A percentile compares a stretch with the other conserved stretches of the same genome.
phyloP scores from a whole-genome alignment of 2,888 invertebrate species.

The Terebella lapidaria region DNA sequence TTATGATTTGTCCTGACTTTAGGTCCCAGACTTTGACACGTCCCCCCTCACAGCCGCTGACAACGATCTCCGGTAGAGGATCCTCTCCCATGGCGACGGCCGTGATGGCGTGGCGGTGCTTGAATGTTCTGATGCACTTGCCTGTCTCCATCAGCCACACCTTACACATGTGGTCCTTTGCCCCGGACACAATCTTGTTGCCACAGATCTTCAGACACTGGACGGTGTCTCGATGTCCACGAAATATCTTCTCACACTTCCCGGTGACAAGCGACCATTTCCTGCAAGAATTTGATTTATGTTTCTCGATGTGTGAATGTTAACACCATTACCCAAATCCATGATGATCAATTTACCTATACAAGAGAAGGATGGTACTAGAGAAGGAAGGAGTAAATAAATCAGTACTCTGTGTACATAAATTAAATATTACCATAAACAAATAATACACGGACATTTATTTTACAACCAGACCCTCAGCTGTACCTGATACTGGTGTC shows the following conservation, averaged over 20 bases:
- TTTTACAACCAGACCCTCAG: too few species aligned
- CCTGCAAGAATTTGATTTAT: conserved; percentile 27
- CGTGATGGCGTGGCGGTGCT: conserved; percentile 42
- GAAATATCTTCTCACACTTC: conserved; percentile 48
- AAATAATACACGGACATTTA: too few species aligned
- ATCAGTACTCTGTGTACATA: too few species aligned
- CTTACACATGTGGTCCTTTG: conserved; percentile 49
- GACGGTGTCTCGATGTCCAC: conserved; percentile 51
- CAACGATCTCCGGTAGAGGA: conserved; percentile 28
- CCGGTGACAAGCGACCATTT: conserved; percentile 50
- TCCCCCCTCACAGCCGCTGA: conserved; percentile 49
- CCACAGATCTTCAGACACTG: conserved; percentile 37
- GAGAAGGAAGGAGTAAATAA: too few species aligned
- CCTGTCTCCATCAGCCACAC: conserved; percentile 50
- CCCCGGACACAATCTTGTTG: conserved; percentile 44
- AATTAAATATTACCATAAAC: too few species aligned
- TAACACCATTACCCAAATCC: too few species aligned
- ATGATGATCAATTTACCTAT: too few species aligned
- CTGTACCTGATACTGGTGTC: conserved; percentile 53
- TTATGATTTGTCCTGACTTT: conserved; percentile 42
- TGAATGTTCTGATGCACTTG: conserved; percentile 44
- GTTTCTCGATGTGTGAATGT: too few species aligned
- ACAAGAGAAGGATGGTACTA: too few species aligned
- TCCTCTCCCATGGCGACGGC: conserved; percentile 42
- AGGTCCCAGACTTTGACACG: conserved; percentile 52